A percentile compares a stretch with the other conserved stretches of the same genome.
phyloP scores from a whole-genome alignment of 2,797 vertebrate genomes.

The Erithacus rubecula region DNA sequence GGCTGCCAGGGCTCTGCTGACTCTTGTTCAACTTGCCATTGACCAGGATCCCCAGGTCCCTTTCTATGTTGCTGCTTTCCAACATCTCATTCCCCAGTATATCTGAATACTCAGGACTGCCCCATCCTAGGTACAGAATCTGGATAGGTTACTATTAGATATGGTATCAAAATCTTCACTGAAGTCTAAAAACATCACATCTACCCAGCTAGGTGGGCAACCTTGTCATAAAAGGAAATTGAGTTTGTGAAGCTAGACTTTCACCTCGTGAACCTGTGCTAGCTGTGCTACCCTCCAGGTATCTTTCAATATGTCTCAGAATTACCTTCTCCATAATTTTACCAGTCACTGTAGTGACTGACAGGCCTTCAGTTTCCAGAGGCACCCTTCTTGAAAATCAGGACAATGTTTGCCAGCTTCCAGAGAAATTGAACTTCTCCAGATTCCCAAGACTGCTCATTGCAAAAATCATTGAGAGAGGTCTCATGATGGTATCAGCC shows the following conservation, averaged over 20 bases:
- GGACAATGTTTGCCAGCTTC: background rate
- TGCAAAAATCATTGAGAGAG: background rate
- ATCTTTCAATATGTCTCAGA: background rate
- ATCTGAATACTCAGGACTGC: accelerated
- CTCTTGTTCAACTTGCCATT: background rate
- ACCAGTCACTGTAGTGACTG: background rate
- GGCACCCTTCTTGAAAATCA: background rate
- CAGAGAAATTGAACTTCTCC: background rate
- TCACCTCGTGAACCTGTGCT: background rate
- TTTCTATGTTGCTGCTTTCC: background rate
- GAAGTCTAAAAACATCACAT: background rate
- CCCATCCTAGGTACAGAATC: background rate
- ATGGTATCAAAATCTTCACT: background rate
- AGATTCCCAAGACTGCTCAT: background rate
- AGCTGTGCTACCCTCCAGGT: background rate
- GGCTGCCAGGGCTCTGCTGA: background rate
- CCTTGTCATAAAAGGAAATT: background rate
- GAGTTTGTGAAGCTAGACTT: background rate
- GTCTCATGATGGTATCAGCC: background rate
- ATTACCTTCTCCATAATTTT: background rate
- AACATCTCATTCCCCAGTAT: background rate
- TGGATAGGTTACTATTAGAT: background rate
- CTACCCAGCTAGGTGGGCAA: background rate
- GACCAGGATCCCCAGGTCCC: background rate
- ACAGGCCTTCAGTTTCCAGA: background rate